Conservation (phyloP, 2,113 vertebrate species). For the Montifringilla adamsi region DNA sequence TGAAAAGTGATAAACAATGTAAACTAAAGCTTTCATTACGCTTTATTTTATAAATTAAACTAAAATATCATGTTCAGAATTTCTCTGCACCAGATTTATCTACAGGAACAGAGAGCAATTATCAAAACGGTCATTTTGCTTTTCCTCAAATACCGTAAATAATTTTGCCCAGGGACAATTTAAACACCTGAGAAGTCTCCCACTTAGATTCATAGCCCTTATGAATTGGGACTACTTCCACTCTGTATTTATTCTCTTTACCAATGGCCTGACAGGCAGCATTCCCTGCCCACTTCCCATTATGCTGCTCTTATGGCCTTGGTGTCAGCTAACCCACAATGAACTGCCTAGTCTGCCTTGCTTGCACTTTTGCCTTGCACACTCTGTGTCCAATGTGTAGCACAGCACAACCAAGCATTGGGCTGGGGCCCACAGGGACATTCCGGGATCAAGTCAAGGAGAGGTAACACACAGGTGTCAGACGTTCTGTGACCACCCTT, state of each 20-base stretch:
- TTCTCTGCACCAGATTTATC: not conserved
- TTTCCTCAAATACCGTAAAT: not conserved
- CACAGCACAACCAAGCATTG: not conserved
- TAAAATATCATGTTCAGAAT: not conserved
- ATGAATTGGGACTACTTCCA: not conserved
- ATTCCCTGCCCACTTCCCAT: not conserved
- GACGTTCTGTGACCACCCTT: not conserved
- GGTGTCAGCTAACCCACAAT: not conserved
- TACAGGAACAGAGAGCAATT: not conserved
- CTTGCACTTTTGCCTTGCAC: not conserved
- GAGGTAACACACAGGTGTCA: not conserved
- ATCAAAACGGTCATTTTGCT: not conserved
- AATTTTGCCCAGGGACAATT: not conserved
- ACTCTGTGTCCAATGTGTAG: too few relatives aligned
- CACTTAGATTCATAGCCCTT: not conserved
- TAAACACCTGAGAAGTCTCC: not conserved
- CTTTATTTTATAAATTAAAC: not conserved
- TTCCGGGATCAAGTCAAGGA: not conserved
- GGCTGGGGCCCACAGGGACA: not conserved
- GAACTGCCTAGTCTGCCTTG: not conserved
- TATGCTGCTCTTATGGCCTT: not conserved
- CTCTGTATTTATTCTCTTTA: not conserved
- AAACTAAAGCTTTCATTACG: not conserved
- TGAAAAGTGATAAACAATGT: not conserved
- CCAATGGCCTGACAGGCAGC: not conserved